A percentile compares a stretch with the other conserved stretches of the same genome.
phyloP scores from a whole-genome alignment of 2,797 vertebrate species.

The Rhinoraja longicauda region DNA sequence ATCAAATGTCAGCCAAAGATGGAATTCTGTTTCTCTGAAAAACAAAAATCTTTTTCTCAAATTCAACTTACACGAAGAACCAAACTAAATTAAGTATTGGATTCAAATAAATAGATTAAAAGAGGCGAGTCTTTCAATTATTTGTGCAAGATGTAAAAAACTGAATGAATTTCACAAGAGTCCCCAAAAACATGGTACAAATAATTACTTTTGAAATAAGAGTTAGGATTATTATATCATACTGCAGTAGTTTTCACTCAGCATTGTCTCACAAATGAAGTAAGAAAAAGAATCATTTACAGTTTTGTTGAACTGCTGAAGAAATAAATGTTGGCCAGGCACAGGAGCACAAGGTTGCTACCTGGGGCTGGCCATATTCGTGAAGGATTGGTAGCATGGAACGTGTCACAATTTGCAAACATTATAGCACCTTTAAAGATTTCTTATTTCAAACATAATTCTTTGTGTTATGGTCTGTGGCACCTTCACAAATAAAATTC shows the following conservation, averaged over 20 bases:
- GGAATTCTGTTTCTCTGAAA: neutral
- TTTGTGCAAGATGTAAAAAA: neutral
- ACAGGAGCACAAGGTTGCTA: neutral
- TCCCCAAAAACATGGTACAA: neutral
- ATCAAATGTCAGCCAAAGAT: neutral
- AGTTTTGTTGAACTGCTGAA: neutral
- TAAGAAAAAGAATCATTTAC: neutral
- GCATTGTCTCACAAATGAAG: neutral
- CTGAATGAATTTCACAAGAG: neutral
- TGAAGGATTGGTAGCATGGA: neutral
- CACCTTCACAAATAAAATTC: too few relatives aligned
- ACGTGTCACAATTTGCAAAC: neutral
- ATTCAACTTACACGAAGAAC: neutral
- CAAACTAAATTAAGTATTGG: neutral
- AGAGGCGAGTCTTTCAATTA: neutral
- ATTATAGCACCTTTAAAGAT: neutral
- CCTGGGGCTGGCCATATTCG: neutral
- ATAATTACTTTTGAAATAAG: neutral
- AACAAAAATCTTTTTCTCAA: neutral
- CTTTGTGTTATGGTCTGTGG: too few relatives aligned
- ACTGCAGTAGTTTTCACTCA: neutral
- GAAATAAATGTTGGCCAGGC: neutral
- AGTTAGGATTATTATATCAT: neutral
- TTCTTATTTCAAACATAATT: too few relatives aligned
- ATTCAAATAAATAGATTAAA: neutral